Conservation (phyloP, 2,797 vertebrate genomes). For the Anguilla megastoma region DNA sequence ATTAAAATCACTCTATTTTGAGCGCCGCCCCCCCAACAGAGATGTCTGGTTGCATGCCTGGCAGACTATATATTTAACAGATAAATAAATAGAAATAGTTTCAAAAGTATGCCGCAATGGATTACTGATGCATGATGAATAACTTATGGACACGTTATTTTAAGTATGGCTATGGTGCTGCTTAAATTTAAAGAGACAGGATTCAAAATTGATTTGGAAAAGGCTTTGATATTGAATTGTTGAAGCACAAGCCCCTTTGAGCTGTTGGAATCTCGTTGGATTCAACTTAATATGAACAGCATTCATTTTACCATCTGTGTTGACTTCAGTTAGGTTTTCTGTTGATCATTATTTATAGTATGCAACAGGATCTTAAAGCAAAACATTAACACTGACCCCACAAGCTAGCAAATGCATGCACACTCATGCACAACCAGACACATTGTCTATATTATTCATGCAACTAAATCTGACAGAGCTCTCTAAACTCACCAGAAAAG, state of each 20-base stretch:
- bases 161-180: neutral
- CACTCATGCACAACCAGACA: neutral
- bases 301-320: neutral
- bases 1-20: no score
- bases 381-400: neutral
- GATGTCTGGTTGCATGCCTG: no score
- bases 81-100: neutral
- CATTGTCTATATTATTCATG: neutral
- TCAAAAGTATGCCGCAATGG: neutral
- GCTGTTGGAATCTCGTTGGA: neutral
- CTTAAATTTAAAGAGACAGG: neutral
- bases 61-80: no score
- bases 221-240: neutral
- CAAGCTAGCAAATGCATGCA: neutral
- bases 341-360: slow-evolving; percentile 11
- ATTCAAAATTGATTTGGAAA: neutral
- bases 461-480: neutral
- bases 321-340: neutral
- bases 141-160: neutral
- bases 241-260: neutral
- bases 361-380: neutral
- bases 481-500: neutral
- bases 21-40: no score
- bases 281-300: neutral
- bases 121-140: neutral